These are phyloP conservation scores for Bimastos eiseni DNA, from an alignment of 2,888 invertebrate species.

Conservation along the genomic window DNA sequence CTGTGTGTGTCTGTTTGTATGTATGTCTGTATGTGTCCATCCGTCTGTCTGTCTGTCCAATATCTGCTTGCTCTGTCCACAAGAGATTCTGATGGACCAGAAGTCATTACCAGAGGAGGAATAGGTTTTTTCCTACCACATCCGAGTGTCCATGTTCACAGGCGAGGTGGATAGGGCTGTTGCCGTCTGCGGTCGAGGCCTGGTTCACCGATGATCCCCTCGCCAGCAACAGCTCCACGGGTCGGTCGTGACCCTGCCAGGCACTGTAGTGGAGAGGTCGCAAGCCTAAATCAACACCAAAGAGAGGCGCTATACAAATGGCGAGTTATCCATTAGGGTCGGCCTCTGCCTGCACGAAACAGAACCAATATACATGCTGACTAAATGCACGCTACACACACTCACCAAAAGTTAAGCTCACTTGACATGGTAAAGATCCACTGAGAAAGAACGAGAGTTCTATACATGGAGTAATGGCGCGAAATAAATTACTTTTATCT, in stretches of 20 bases:
- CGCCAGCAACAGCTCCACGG: conserved; percentile 56
- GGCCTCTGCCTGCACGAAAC: neutral
- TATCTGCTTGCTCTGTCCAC: neutral
- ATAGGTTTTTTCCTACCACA: conserved; percentile 25
- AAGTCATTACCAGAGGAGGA: neutral
- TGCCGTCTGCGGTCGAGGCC: conserved; percentile 29
- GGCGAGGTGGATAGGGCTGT: conserved; percentile 34
- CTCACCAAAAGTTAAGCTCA: neutral
- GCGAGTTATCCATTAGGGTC: too few relatives aligned
- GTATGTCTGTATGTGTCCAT: neutral
- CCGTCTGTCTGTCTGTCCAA: too few relatives aligned
- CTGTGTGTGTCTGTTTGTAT: neutral
- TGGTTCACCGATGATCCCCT: conserved; percentile 30
- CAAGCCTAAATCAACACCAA: conserved; percentile 53
- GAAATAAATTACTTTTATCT: neutral
- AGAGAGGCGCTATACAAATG: conserved; percentile 4
- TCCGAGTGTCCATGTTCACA: conserved; percentile 34
- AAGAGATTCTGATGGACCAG: neutral
- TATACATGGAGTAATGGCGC: neutral
- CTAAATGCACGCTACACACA: neutral
- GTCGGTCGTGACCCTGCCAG: conserved; percentile 56
- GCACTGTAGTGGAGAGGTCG: conserved; percentile 61
- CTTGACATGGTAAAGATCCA: neutral
- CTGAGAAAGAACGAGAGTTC: neutral
- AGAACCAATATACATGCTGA: neutral